These are phyloP conservation scores for Stenoptilia bipunctidactyla DNA, from an alignment of 2,888 invertebrate genomes.

Conservation along the genomic window DNA sequence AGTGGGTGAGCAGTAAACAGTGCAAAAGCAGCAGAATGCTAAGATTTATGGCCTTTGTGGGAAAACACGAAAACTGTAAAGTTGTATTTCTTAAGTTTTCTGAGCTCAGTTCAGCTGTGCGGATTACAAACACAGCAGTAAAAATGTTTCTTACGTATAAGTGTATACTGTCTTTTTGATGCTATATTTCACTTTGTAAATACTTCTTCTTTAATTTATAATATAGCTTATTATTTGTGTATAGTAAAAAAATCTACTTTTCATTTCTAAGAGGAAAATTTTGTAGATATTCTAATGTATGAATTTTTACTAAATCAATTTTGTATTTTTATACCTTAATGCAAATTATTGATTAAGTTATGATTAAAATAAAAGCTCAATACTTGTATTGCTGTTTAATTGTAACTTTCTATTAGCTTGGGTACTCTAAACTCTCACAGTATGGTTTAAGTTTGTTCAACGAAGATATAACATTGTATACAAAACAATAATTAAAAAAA, in stretches of 20 bases:
- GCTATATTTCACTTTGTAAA: no score
- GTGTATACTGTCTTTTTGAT: no score
- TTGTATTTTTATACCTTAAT: constrained; percentile 47
- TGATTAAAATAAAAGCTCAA: constrained; percentile 3
- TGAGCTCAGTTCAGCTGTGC: constrained; percentile 20
- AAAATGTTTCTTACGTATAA: neutral
- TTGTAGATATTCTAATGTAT: neutral
- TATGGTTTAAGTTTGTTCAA: no score
- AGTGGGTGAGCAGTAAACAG: constrained; percentile 47
- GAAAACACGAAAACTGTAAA: constrained; percentile 50
- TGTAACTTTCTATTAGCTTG: no score
- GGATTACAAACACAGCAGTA: neutral
- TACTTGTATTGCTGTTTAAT: neutral
- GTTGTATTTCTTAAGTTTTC: constrained; percentile 42
- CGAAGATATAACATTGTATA: no score
- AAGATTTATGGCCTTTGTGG: constrained; percentile 47
- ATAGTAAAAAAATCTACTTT: no score
- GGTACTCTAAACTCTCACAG: no score
- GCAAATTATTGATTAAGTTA: constrained; percentile 24
- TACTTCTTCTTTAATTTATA: no score
- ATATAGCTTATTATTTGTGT: no score
- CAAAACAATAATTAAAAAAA: no score
- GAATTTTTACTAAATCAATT: constrained; percentile 47
- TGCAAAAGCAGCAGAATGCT: constrained; percentile 40
- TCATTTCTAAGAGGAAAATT: neutral